These are phyloP conservation scores for Oxygymnocypris stewartii DNA, from an alignment of 2,113 vertebrate species.

Conservation along the genomic window DNA sequence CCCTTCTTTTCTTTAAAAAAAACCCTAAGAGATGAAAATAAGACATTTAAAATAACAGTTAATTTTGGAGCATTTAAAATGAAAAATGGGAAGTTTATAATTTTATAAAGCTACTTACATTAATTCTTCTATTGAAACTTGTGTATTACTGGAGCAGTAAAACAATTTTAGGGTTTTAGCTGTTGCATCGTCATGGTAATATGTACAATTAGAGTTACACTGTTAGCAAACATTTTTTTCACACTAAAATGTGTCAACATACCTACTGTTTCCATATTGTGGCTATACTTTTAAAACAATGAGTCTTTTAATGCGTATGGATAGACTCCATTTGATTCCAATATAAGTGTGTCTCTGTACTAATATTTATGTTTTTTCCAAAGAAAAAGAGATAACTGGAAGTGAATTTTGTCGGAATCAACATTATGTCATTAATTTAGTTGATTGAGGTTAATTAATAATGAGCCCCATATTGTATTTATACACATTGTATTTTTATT, in stretches of 20 bases:
- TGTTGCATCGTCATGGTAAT: not conserved
- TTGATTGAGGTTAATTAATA: not conserved
- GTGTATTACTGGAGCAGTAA: not conserved
- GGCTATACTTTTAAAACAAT: not conserved
- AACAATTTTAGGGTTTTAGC: not conserved
- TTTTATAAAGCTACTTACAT: not conserved
- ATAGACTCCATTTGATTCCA: not conserved
- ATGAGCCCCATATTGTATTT: not conserved
- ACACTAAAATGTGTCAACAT: not conserved
- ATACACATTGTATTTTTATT: too few species aligned
- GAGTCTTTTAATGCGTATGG: not conserved
- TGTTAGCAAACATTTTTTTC: not conserved
- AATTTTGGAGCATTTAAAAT: not conserved
- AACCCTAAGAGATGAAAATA: not conserved
- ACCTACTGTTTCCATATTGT: not conserved
- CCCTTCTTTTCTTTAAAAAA: not conserved
- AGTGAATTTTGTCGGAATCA: not conserved
- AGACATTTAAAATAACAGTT: not conserved
- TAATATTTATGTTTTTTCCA: not conserved
- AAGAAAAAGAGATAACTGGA: not conserved
- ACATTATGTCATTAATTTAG: not conserved
- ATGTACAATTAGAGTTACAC: not conserved
- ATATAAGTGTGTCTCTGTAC: not conserved
- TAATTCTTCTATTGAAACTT: not conserved
- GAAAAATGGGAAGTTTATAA: not conserved